These are phyloP conservation scores for Drosophila suzukii DNA, from an alignment of 1,140 invertebrate species.

Conservation along the genomic window DNA sequence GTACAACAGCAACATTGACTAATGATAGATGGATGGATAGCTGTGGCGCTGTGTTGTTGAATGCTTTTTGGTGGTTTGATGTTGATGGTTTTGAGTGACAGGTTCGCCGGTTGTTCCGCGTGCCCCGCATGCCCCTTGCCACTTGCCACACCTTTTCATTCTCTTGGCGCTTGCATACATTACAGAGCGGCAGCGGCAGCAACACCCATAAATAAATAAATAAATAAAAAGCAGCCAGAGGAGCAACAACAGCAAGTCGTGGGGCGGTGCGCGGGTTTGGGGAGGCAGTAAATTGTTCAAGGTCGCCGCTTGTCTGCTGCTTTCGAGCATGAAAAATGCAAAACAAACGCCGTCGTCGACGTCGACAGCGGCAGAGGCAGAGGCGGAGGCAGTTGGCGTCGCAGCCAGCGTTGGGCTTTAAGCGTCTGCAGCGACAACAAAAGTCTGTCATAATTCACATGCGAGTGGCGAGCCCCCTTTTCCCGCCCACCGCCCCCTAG, in stretches of 20 bases:
- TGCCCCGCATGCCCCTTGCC: slow-evolving; percentile 16
- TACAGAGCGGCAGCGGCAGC: slow-evolving; percentile 50
- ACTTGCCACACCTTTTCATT: slow-evolving; percentile 5
- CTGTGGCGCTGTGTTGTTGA: slow-evolving; percentile 31
- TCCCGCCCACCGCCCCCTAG: neutral
- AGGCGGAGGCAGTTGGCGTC: slow-evolving; percentile 12
- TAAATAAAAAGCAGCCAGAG: slow-evolving; percentile 66
- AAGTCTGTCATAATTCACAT: slow-evolving; percentile 82
- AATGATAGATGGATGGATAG: slow-evolving; percentile 64
- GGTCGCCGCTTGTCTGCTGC: slow-evolving; percentile 81
- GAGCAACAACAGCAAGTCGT: slow-evolving; percentile 39
- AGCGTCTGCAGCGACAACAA: slow-evolving; percentile 71
- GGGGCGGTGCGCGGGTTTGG: slow-evolving; percentile 1
- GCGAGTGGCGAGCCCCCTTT: slow-evolving; percentile 49
- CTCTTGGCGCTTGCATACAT: slow-evolving; percentile 59
- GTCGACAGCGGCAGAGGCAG: slow-evolving; percentile 34
- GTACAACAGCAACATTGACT: slow-evolving; percentile 61
- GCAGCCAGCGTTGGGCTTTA: slow-evolving; percentile 29
- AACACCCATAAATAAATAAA: slow-evolving; percentile 77
- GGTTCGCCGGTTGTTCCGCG: slow-evolving; percentile 59
- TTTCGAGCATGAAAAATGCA: slow-evolving; percentile 80
- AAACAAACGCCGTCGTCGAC: slow-evolving; percentile 68
- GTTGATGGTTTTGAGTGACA: slow-evolving; percentile 73
- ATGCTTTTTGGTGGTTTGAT: slow-evolving; percentile 58
- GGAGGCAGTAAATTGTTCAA: slow-evolving; percentile 76